Percentiles rank a stretch among this genome's conserved stretches.
Conservation (phyloP, 2,888 invertebrate species). For the Marronus borbonicus region DNA sequence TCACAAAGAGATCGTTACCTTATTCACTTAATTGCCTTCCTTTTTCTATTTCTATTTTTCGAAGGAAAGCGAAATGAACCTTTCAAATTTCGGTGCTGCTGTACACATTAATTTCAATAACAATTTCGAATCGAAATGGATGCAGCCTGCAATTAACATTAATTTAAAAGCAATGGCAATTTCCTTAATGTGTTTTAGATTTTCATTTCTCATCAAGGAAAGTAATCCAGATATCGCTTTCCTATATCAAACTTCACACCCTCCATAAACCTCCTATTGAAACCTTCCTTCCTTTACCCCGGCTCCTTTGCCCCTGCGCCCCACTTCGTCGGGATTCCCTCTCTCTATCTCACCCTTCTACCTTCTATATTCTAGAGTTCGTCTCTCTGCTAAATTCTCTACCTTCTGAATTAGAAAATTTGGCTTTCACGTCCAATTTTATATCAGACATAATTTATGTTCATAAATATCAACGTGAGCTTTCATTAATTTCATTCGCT, state of each 20-base stretch:
- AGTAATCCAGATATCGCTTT: constrained; percentile 70
- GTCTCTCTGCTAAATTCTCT: constrained; percentile 27
- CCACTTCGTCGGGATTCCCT: neutral
- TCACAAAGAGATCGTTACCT: neutral
- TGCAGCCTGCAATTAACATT: constrained; percentile 68
- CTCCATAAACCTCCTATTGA: constrained; percentile 66
- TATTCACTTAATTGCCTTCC: constrained; percentile 27
- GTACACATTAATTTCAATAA: constrained; percentile 62
- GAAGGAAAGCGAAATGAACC: neutral
- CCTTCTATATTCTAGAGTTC: neutral
- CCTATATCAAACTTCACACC: constrained; percentile 69
- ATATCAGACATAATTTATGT: constrained; percentile 45
- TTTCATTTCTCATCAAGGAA: constrained; percentile 71
- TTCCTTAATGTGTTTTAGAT: constrained; percentile 71
- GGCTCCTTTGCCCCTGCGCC: neutral
- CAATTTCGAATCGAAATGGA: constrained; percentile 66
- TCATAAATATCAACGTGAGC: constrained; percentile 45
- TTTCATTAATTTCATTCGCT: constrained; percentile 50
- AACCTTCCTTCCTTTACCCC: constrained; percentile 52
- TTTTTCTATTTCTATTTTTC: constrained; percentile 14
- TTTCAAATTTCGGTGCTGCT: constrained; percentile 1
- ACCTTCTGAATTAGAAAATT: constrained; percentile 68
- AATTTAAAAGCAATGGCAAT: constrained; percentile 70
- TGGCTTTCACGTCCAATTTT: constrained; percentile 66
- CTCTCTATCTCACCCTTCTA: constrained; percentile 13